Conservation (phyloP, 2,888 invertebrate species). For the Thecophora atra region DNA sequence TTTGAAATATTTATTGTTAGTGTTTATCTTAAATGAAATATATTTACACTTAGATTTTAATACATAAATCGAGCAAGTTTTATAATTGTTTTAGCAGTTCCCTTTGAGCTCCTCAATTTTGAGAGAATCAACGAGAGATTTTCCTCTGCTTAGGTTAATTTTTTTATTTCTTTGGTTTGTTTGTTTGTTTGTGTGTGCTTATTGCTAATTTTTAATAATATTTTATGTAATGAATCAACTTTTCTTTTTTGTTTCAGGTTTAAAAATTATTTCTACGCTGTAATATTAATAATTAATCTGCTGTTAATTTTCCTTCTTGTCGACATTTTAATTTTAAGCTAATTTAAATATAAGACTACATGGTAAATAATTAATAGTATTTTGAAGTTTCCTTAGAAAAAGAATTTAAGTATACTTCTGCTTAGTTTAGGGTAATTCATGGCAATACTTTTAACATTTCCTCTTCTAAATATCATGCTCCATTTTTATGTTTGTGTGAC, state of each 20-base stretch:
- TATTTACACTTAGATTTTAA: constrained; percentile 24
- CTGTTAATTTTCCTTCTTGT: neutral
- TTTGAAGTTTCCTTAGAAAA: constrained; percentile 17
- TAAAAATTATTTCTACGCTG: neutral
- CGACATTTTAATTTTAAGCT: constrained; percentile 1
- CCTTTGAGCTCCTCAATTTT: neutral
- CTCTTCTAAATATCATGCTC: neutral
- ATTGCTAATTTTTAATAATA: neutral
- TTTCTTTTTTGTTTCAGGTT: neutral
- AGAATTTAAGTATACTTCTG: neutral
- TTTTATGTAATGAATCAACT: neutral
- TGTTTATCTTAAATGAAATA: constrained; percentile 10
- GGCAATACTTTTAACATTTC: neutral
- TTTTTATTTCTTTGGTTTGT: no score
- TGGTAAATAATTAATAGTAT: neutral
- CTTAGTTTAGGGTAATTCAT: neutral
- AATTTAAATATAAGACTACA: neutral
- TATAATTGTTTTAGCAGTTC: constrained; percentile 17
- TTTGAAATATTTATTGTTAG: constrained; percentile 17
- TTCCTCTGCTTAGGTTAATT: neutral
- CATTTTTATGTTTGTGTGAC: neutral
- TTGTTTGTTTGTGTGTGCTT: neutral
- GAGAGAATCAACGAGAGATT: neutral
- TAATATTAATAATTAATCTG: neutral
- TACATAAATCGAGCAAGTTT: constrained; percentile 9